Base-by-base conservation (phyloP, 2,113 vertebrate genomes). In the Tautogolabrus adspersus region DNA sequence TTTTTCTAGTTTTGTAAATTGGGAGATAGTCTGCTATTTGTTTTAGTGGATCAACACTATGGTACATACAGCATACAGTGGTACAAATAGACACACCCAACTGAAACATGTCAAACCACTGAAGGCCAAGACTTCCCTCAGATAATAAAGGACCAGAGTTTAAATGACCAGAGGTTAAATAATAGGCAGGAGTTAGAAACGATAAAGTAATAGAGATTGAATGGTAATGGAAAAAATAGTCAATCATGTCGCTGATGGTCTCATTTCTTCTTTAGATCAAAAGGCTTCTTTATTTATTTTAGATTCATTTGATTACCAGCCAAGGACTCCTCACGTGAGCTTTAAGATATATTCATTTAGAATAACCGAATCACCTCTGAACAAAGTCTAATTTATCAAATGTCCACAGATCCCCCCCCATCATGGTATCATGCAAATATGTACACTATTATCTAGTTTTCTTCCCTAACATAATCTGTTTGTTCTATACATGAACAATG, bases 1-100 rank as follows among this genome's bases (percentile, higher is more conserved):
- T 2, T 26, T 26, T 26, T 26, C 26, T 26, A 26, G 26, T 26
- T 26, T 26, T 26, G 3, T 26, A 26, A 26, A 26, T 26, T 26
- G 26, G 26, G 26, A 26, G 26, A 26, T 26, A 26, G 3, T 23
- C 0, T 1, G 3, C 37, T 74, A 38, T 75, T 87, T 82, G 62
- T 49, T 78, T 60, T 66, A 64, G 30, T 54, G 51, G 19, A 38
- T 40, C 44, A 37, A 22, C 42, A 58, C 49, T n/a, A n/a, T n/a
- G n/a, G n/a, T n/a, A 4, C 26, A 4, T 2, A 26, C 26, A 4
- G 26, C 26, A 26, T n/a, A n/a, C n/a, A 26, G 26, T 26, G 30
- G 30, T 3, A 37, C 60, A 75, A 67, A 66, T 5, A 21, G 65
- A 61, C 87, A 77, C 68, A 77, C 78, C 52, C 49, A 59, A 10